phyloP scores from a whole-genome alignment of 2,113 vertebrate species.

The Cryptomyrus ogoouensis region DNA sequence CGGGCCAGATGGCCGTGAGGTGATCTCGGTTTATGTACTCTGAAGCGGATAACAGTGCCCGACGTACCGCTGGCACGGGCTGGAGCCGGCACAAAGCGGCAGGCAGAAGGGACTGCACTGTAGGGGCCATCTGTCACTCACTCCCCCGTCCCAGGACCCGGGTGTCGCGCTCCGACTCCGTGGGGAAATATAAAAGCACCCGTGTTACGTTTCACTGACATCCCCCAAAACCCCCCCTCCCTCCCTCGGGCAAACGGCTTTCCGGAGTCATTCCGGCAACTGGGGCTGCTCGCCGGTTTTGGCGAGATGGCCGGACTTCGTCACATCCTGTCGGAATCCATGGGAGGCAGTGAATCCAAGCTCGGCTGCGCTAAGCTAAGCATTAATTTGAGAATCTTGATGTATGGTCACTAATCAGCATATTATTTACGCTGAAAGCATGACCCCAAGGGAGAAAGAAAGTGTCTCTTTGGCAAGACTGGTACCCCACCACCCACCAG shows the following conservation, averaged over 20 bases:
- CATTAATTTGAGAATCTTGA: neutral
- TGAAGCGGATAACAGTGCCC: neutral
- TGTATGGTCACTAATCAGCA: neutral
- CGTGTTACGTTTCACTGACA: neutral
- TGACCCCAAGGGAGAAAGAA: neutral
- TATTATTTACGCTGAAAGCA: neutral
- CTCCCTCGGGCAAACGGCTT: neutral
- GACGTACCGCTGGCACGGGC: neutral
- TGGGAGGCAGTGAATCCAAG: neutral
- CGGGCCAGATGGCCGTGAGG: slow-evolving; percentile 6
- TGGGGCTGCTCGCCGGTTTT: neutral
- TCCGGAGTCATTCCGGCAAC: neutral
- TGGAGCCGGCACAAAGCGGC: neutral
- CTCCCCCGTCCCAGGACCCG: neutral
- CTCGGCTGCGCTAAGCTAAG: neutral
- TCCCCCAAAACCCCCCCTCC: neutral
- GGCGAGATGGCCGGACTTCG: neutral
- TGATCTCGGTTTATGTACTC: slow-evolving; percentile 7
- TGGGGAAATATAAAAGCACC: neutral
- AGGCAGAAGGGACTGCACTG: neutral
- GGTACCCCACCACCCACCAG: neutral
- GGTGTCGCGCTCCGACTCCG: neutral
- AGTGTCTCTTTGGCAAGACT: neutral
- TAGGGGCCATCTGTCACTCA: neutral
- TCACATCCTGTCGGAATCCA: neutral